A percentile compares a stretch with the other conserved stretches of the same genome.
Conservation (phyloP, 2,888 invertebrate genomes). For the Platycnemis pennipes region DNA sequence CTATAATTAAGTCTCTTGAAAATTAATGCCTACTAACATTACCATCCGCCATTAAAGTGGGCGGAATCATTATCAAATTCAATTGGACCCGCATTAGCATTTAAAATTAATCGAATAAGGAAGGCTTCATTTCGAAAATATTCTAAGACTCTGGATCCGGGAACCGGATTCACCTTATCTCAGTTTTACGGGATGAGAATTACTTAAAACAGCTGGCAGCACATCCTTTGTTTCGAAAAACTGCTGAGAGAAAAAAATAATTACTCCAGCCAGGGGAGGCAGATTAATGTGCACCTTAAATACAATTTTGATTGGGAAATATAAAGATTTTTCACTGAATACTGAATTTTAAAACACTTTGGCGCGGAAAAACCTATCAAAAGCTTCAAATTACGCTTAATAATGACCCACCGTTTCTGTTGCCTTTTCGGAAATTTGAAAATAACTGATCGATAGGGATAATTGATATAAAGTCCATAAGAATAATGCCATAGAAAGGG, state of each 20-base stretch:
- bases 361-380: too few relatives aligned
- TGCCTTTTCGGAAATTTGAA: too few relatives aligned
- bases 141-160: not conserved
- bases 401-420: too few relatives aligned
- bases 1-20: not conserved
- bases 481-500: too few relatives aligned
- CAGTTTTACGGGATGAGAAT: not conserved
- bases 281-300: too few relatives aligned
- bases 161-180: not conserved
- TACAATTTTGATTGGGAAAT: too few relatives aligned
- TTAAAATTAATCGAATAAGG: not conserved
- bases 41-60: not conserved
- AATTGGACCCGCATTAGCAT: not conserved
- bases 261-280: not conserved
- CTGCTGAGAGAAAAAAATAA: not conserved
- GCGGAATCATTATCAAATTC: not conserved
- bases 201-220: not conserved
- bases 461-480: too few relatives aligned
- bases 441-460: too few relatives aligned
- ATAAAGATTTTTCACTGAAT: too few relatives aligned
- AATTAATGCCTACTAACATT: not conserved
- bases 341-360: too few relatives aligned
- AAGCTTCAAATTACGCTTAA: too few relatives aligned
- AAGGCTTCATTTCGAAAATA: not conserved
- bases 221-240: not conserved